Evolutionary conservation across 2,888 invertebrate species (phyloP), one percentile per base, ranked within the genome.

Genomic region (Nymphalis urticae): DNA sequence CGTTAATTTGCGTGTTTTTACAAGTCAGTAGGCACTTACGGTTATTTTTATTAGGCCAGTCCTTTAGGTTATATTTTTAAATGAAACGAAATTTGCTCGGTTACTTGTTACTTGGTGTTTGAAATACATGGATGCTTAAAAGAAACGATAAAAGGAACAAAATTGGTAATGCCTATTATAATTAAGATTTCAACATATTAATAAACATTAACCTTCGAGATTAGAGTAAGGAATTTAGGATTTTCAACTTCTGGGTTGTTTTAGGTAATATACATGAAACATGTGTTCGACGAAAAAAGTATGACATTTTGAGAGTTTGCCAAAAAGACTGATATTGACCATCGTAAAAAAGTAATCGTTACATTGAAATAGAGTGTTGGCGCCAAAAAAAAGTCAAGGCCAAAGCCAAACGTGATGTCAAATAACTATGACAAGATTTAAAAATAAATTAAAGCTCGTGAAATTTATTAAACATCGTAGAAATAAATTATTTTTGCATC

Each of bases 371-470:
- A 65, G 51, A 51, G 51, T 48, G 64, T 75, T 73, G 75, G 75
- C 76, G 77, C 76, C 73, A 75, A 79, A 77, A 79, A 32, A 76
- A 27, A 61, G 27, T 48, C 27, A 48, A 61, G 48, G 48, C 9
- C 19, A 32, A 36, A 66, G 53, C 47, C 53, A 36, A 32, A n/a
- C 17, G 32, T n/a, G 32, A 56, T n/a, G 42, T 13, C 42, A 42
- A 42, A 42, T 42, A 13, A 13, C 13, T 13, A 42, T 4, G 42
- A 42, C 42, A 42, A 13, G 13, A 13, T 42, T 42, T 36, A 36
- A 42, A 42, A 42, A 42, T 13, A 42, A 13, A 42, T 13, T 4
- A 42, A 32, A 13, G 42, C 42, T 42, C 42, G 42, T 13, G 10
- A 42, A 42, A 42, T 10, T 13, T 42, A 13, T 42, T 10, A 42